phyloP scores from a whole-genome alignment of 1,140 invertebrate genomes.

The Antheraea pernyi region DNA sequence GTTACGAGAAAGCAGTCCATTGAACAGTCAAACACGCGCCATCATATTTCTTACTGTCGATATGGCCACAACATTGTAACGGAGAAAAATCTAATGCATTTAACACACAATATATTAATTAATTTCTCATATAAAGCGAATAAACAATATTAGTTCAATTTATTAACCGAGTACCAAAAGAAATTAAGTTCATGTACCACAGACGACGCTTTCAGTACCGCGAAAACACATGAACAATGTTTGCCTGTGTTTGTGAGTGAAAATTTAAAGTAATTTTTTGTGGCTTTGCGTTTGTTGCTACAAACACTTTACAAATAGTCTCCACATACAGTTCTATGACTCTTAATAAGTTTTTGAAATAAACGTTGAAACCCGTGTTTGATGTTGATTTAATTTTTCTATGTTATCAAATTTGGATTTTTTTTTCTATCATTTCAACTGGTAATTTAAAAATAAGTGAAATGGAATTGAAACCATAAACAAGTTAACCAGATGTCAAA shows the following conservation, averaged over 20 bases:
- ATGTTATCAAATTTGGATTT: no score
- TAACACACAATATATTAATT: conserved; percentile 28
- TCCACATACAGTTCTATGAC: no score
- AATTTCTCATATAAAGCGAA: conserved; percentile 37
- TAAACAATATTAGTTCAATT: conserved; percentile 29
- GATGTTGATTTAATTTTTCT: no score
- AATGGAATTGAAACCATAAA: neutral
- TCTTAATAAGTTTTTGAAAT: no score
- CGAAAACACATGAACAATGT: conserved; percentile 57
- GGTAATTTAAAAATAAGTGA: neutral
- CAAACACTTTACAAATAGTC: neutral
- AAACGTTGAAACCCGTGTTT: no score
- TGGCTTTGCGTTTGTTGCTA: neutral
- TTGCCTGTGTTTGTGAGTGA: conserved; percentile 40
- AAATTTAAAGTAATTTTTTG: conserved; percentile 24
- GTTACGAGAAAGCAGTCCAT: conserved; percentile 47
- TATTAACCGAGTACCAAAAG: conserved; percentile 43
- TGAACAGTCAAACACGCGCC: conserved; percentile 64
- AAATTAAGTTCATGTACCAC: conserved; percentile 54
- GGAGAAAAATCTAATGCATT: conserved; percentile 16
- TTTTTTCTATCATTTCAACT: neutral
- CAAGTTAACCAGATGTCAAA: neutral
- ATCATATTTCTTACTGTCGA: conserved; percentile 46
- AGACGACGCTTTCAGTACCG: conserved; percentile 64
- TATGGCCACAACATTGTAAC: conserved; percentile 11